A percentile compares a stretch with the other conserved stretches of the same genome.
Conservation (phyloP, 64 coral and sea anemone species). For the Pocillopora damicornis region DNA sequence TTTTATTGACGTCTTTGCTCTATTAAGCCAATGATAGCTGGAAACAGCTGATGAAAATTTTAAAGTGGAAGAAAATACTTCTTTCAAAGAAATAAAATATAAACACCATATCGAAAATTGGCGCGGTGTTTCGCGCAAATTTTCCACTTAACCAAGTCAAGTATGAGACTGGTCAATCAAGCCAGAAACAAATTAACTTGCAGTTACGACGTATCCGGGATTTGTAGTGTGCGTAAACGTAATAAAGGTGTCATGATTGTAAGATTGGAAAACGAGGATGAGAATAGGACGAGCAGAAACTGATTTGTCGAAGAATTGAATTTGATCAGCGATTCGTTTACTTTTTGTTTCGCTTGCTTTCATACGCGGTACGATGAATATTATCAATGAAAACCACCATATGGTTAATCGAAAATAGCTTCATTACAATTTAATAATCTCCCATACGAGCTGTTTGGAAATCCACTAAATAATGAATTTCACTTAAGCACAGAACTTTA, state of each 20-base stretch:
- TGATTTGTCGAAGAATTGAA: constrained; percentile 10
- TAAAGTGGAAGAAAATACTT: constrained; percentile 60
- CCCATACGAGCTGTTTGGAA: constrained; percentile 58
- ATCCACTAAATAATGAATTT: constrained; percentile 82
- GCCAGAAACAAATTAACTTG: constrained; percentile 10
- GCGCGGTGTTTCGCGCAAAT: constrained; percentile 41
- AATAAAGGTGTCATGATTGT: constrained; percentile 28
- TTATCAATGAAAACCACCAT: constrained; percentile 74
- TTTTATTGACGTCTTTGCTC: constrained; percentile 48
- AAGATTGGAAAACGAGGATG: constrained; percentile 26
- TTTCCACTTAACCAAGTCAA: constrained; percentile 44
- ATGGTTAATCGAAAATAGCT: constrained; percentile 76
- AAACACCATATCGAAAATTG: constrained; percentile 17
- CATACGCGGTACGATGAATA: constrained; percentile 39
- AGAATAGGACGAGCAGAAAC: background rate
- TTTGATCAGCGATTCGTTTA: constrained; percentile 51
- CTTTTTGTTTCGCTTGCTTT: constrained; percentile 17
- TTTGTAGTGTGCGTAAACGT: constrained; percentile 25
- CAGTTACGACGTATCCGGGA: constrained; percentile 44
- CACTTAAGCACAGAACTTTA: constrained; percentile 71
- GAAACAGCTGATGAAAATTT: constrained; percentile 65
- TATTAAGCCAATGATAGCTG: constrained; percentile 32
- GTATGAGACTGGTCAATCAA: constrained; percentile 45
- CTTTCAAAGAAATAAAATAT: constrained; percentile 49
- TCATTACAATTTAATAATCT: constrained; percentile 87